Evolutionary conservation across 2,113 vertebrate genomes (phyloP).

Genomic region (Xiphophorus couchianus): DNA sequence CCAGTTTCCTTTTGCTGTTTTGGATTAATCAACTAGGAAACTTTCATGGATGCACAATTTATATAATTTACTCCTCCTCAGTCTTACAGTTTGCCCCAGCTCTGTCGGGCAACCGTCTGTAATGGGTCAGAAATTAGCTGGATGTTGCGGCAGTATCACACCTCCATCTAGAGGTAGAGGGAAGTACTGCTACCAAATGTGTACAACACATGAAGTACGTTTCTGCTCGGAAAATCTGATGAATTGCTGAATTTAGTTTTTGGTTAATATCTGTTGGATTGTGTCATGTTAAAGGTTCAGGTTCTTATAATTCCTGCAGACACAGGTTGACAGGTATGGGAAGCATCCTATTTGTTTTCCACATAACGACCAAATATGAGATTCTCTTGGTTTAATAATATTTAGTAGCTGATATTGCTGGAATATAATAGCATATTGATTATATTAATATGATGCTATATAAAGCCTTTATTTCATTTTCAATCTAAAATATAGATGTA

Average conservation of each 20-base stretch:
- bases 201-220: too few species aligned
- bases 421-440: not conserved
- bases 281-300: not conserved
- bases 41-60: conserved; percentile 15
- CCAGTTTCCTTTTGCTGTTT: not conserved
- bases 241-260: not conserved
- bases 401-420: not conserved
- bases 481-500: not conserved
- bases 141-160: conserved; percentile 50
- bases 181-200: conserved; percentile 9
- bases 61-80: conserved; percentile 26
- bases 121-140: conserved; percentile 28
- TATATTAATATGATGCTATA: not conserved
- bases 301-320: not conserved
- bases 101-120: conserved; percentile 11
- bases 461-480: not conserved
- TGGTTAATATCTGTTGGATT: not conserved
- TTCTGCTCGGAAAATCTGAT: not conserved
- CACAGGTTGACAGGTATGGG: too few species aligned
- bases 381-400: not conserved
- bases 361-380: not conserved
- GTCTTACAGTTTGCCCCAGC: conserved; percentile 11
- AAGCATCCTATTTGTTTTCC: not conserved
- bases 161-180: conserved; percentile 71
- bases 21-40: not conserved